Base-by-base conservation (phyloP, 2,888 invertebrate genomes). In the Kuschelorhynchus macadamiae region DNA sequence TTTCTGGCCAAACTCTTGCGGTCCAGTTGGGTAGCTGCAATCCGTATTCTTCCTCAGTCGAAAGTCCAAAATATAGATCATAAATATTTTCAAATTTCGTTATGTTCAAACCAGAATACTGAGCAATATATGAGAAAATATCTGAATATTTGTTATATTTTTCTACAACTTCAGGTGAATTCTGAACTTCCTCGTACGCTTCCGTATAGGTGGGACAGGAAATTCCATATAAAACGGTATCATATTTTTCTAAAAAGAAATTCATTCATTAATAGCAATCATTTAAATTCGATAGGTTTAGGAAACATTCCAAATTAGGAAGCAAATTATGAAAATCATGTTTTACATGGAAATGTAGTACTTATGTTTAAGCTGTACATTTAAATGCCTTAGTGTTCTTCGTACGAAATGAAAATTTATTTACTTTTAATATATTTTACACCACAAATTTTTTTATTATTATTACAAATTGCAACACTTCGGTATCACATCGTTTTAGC, bases 81-180 rank as follows among this genome's bases (percentile, higher is more conserved):
- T 72, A 72, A 21, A 70, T 53, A 17, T 62, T 16, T 39, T 65
- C 11, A 42, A 63, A 56, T 11, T 8, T 55, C 1, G 71, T 71
- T 8, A 70, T 50, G 33, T 72, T 72, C 21, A 72, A 42, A 2
- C 72, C 71, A 3, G 69, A 57, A 44, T 69, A 11, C 55, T 69
- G 39, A 2, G 69, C 11, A 14, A 72, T 67, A 21, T 86, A 84
- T 8, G 83, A 72, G 68, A 85, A 87, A 68, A 88, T 79, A 0
- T 83, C 75, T 42, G 81, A 71, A 74, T 86, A 84, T 5, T 85
- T 81, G 0, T 81, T 78, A 5, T 87, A 81, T 14, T 85, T 76
- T 8, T 77, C 64, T 61, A 81, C 79, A 0, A 88, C 82, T 75
- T 85, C 84, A 0, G 83, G 81, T 11, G 71, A 64, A 1, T 59